A percentile compares a stretch with the other conserved stretches of the same genome.
phyloP scores from a whole-genome alignment of 1,140 invertebrate genomes.

The Thrips palmi region DNA sequence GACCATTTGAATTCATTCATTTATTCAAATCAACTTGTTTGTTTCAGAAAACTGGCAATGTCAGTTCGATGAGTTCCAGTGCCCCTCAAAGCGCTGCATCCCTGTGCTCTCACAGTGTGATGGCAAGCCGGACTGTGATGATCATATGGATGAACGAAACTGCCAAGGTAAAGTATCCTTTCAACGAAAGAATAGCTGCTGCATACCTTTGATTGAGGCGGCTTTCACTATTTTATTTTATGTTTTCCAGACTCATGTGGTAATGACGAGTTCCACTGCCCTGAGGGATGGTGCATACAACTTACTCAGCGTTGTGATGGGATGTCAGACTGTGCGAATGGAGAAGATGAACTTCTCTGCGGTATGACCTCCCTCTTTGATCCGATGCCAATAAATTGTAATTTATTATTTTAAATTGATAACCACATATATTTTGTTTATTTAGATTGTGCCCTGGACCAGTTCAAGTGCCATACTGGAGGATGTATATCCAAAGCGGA shows the following conservation, averaged over 20 bases:
- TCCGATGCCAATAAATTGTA: not conserved
- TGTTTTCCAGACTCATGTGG: conserved; percentile 25
- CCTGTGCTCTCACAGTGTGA: conserved; percentile 41
- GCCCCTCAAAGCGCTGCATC: conserved; percentile 31
- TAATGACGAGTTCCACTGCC: conserved; percentile 35
- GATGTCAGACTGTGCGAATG: conserved; percentile 34
- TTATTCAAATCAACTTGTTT: not conserved
- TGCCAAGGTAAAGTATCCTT: conserved; percentile 22
- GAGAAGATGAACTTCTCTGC: conserved; percentile 44
- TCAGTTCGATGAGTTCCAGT: conserved; percentile 34
- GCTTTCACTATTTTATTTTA: conserved; percentile 1
- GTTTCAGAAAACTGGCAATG: conserved; percentile 31
- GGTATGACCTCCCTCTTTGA: conserved; percentile 21
- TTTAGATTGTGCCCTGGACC: conserved; percentile 29
- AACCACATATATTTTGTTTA: conserved; percentile 10
- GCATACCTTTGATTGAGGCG: not conserved
- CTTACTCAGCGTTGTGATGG: conserved; percentile 40
- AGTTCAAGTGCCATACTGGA: conserved; percentile 35
- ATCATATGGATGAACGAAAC: conserved; percentile 40
- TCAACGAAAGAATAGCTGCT: not conserved
- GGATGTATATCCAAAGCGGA: conserved; percentile 32
- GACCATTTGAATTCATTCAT: not conserved
- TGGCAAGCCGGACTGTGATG: conserved; percentile 42
- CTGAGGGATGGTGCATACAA: conserved; percentile 32
- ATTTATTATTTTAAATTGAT: too few relatives aligned